Evolutionary conservation across 1,140 invertebrate genomes (phyloP), one percentile per base, ranked within the genome.

Genomic region (Musca vetustissima): DNA sequence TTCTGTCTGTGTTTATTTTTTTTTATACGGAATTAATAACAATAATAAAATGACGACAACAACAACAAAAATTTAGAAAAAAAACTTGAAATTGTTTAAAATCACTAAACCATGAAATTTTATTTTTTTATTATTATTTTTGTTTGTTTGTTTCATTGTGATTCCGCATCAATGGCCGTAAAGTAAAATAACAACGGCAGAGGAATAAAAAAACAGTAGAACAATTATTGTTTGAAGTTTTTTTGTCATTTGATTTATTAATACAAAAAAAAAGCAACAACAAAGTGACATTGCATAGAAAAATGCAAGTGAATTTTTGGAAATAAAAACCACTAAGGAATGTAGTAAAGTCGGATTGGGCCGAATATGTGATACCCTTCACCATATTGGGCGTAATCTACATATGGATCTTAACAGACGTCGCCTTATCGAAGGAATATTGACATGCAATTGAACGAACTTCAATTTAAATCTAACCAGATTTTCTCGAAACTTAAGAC

Each of bases 31-130:
- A 57, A 14, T 28, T 25, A 57, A 57, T 57, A 21, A 57, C 53
- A 28, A 57, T 61, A 61, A 61, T 61, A 21, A 61, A 61, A 61
- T 9, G 3, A 43, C 4, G 11, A 13, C 6, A 43, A 43, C 36
- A 43, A 43, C 36, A 43, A 43, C 36, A 43, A 11, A 1, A 43
- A 32, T 32, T 32, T 3, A 32, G 9, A 32, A 9, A 43, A 6
- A 43, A 43, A 43, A 43, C 36, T 43, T 52, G 9, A 43, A 13
- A 19, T 61, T 43, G 36, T 61, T 61, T 36, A 61, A 61, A 61
- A 36, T 61, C 57, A 61, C 57, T 61, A 61, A 61, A 61, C 57
- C 57, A 36, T 61, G 57, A 61, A 61, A 61, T 36, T 21, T 52
- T 52, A 21, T 21, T 19, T 52, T 28, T 28, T n/a, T 15, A n/a